These are phyloP conservation scores for Cynaeus angustus DNA, from an alignment of 2,888 invertebrate species.

Conservation along the genomic window DNA sequence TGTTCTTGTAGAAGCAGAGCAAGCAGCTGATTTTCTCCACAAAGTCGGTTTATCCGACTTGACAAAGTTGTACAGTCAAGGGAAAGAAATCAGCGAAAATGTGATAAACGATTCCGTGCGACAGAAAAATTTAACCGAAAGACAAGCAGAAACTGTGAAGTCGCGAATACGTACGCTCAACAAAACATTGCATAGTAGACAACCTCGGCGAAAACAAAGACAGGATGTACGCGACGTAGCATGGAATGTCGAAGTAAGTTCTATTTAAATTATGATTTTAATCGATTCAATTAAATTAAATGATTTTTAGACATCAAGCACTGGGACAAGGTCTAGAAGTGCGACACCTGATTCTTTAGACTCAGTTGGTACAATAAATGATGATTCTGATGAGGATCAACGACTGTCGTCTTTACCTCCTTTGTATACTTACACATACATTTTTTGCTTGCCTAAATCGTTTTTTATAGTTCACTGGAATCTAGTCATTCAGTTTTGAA, in stretches of 20 bases:
- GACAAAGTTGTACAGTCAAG: conserved; percentile 81
- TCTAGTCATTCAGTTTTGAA: conserved; percentile 58
- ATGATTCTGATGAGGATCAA: conserved; percentile 67
- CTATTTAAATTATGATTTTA: neutral
- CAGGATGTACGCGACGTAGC: conserved; percentile 88
- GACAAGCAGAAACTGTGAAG: conserved; percentile 86
- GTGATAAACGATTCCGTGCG: conserved; percentile 76
- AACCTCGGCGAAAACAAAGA: conserved; percentile 75
- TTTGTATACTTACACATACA: conserved; percentile 54
- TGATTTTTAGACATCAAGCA: conserved; percentile 81
- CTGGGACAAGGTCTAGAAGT: conserved; percentile 88
- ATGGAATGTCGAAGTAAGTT: conserved; percentile 83
- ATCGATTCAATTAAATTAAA: conserved; percentile 30
- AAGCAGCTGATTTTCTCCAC: conserved; percentile 84
- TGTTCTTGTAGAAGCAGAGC: conserved; percentile 79
- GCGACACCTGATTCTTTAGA: conserved; percentile 93
- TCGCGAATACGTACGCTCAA: conserved; percentile 84
- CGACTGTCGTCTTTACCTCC: conserved; percentile 60
- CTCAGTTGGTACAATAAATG: conserved; percentile 72
- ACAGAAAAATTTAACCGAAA: conserved; percentile 77
- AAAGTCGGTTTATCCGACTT: conserved; percentile 83
- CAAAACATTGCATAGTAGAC: conserved; percentile 81
- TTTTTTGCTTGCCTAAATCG: neutral
- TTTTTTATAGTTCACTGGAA: conserved; percentile 56
- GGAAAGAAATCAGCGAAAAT: conserved; percentile 79